These are phyloP conservation scores for Anthopleura xanthogrammica DNA, from an alignment of 92 coral and sea anemone species.

Conservation along the genomic window DNA sequence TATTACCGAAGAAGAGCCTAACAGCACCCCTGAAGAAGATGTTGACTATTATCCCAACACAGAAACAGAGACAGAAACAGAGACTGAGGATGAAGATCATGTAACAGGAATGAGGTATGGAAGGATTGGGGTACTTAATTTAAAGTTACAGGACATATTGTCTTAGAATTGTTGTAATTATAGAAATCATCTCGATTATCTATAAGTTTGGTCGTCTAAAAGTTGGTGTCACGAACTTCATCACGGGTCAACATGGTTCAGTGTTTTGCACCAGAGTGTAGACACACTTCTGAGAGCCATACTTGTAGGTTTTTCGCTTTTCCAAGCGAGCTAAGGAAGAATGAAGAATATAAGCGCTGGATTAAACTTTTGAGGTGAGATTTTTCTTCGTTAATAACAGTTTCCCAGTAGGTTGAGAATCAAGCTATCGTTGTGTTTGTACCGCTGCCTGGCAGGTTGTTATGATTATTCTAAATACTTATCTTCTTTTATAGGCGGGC, in stretches of 20 bases:
- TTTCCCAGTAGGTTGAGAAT: no score
- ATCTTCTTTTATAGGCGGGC: neutral
- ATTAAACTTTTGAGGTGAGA: neutral
- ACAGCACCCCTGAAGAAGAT: no score
- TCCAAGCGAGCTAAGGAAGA: neutral
- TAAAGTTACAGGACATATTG: neutral
- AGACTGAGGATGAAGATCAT: no score
- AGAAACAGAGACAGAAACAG: no score
- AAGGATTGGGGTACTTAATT: neutral
- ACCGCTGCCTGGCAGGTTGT: no score
- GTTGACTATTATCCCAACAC: no score
- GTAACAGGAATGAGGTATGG: no score
- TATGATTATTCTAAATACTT: no score
- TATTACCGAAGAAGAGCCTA: no score
- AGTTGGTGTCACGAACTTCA: neutral
- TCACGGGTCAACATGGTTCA: slow-evolving; percentile 3
- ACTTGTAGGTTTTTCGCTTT: slow-evolving; percentile 5
- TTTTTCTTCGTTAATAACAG: neutral
- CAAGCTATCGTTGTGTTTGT: no score
- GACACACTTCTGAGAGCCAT: slow-evolving; percentile 3
- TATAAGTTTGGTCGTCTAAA: neutral
- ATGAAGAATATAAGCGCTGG: neutral
- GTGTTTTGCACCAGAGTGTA: slow-evolving; percentile 12
- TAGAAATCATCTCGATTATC: neutral
- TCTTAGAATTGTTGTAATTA: neutral